These are phyloP conservation scores for Morbakka virulenta DNA, from an alignment of 30 jellyfish, hydroid and myxozoan genomes.

Conservation along the genomic window DNA sequence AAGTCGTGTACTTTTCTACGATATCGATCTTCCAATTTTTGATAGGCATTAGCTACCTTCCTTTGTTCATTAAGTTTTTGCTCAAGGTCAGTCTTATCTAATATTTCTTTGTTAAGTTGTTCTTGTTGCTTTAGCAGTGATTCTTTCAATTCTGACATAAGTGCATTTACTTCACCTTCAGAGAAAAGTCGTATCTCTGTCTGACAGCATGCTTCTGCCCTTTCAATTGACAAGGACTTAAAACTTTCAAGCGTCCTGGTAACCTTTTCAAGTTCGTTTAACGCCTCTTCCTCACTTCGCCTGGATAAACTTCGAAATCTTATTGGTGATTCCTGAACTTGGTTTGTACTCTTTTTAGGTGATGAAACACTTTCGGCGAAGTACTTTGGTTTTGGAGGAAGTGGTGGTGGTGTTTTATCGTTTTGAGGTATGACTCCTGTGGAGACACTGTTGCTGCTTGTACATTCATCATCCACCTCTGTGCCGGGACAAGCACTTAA, in stretches of 20 bases:
- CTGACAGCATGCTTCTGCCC: too few species aligned
- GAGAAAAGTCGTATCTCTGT: neutral
- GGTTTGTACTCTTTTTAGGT: too few species aligned
- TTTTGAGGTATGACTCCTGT: neutral
- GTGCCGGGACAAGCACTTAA: neutral
- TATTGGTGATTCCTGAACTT: too few species aligned
- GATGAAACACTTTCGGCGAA: too few species aligned
- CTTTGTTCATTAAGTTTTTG: slow-evolving; percentile 79
- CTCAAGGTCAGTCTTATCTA: slow-evolving; percentile 47
- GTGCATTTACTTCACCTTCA: neutral
- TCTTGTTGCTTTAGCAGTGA: slow-evolving; percentile 22
- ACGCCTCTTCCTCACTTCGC: too few species aligned
- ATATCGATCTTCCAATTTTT: slow-evolving; percentile 88
- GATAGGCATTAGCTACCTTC: slow-evolving; percentile 97
- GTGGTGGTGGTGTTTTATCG: neutral
- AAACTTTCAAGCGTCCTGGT: too few species aligned
- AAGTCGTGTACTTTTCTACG: slow-evolving; percentile 74
- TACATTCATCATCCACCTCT: neutral
- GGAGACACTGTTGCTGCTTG: neutral
- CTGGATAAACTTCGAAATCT: too few species aligned
- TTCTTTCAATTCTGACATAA: neutral
- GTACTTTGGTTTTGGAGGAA: slow-evolving; percentile 5
- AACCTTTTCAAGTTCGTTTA: too few species aligned
- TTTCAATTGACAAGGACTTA: too few species aligned
- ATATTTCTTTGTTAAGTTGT: neutral